A percentile compares a stretch with the other conserved stretches of the same genome.
Evolutionary conservation across 2,797 vertebrate genomes (phyloP).

Genomic region (Melanotaenia boesemani): DNA sequence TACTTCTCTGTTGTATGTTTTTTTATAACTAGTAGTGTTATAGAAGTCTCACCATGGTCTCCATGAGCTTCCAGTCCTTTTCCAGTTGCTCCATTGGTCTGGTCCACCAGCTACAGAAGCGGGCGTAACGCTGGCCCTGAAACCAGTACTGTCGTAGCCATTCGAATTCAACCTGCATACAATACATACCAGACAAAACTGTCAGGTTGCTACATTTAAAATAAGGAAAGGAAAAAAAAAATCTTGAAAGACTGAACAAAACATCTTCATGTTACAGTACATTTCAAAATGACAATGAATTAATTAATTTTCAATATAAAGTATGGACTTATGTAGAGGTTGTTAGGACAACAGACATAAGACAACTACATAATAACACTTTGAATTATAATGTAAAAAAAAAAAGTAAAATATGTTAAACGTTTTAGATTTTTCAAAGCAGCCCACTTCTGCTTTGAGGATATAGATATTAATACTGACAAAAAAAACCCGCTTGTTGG

Average conservation of each 20-base stretch:
- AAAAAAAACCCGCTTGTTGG: not conserved
- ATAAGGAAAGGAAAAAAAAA: not conserved
- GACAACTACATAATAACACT: not conserved
- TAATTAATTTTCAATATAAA: not conserved
- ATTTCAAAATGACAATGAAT: not conserved
- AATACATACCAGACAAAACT: not conserved
- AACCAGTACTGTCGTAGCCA: conserved; percentile 99
- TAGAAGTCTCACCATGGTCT: conserved; percentile 88
- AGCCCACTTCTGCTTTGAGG: no score
- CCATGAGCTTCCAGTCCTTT: conserved; percentile 93
- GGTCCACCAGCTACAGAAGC: conserved; percentile 94
- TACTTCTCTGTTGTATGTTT: not conserved
- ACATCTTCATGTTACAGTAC: not conserved
- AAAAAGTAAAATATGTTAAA: no score
- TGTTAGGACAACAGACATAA: not conserved
- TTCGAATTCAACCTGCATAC: conserved; percentile 92
- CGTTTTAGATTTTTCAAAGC: no score
- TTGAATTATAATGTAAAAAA: not conserved
- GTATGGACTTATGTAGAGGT: not conserved
- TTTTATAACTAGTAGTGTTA: conserved; percentile 4
- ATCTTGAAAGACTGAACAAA: not conserved
- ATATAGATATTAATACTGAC: not conserved
- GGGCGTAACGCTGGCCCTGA: conserved; percentile 92
- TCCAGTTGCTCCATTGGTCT: conserved; percentile 91
- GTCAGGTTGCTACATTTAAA: not conserved